Percentiles rank a stretch among this genome's conserved stretches.
Evolutionary conservation across 2,888 invertebrate species (phyloP).

Genomic region (Barypeithes pellucidus): DNA sequence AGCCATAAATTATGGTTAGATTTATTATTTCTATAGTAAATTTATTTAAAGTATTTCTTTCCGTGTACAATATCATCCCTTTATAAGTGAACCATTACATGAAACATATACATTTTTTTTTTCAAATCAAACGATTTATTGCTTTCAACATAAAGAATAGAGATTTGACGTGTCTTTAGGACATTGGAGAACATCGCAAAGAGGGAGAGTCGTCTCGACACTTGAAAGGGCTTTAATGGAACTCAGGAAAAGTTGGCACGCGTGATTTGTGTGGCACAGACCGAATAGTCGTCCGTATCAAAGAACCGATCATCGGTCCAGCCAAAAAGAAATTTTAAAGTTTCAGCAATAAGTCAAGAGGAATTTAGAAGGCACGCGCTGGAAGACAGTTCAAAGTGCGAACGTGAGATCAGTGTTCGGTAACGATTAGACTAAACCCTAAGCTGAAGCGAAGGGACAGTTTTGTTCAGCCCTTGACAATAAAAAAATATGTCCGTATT

Average conservation of each 20-base stretch:
- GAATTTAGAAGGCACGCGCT: constrained; percentile 61
- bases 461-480: constrained; percentile 16
- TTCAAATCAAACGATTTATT: constrained; percentile 2
- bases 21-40: no score
- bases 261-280: constrained; percentile 58
- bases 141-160: not conserved
- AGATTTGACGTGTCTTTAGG: constrained; percentile 5
- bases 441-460: constrained; percentile 16
- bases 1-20: no score
- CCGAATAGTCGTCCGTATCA: constrained; percentile 56
- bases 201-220: constrained; percentile 49
- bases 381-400: constrained; percentile 59
- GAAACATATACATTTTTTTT: not conserved
- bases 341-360: constrained; percentile 62
- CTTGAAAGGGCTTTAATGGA: constrained; percentile 56
- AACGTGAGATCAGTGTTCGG: constrained; percentile 54
- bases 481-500: not conserved
- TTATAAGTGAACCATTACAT: not conserved
- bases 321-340: constrained; percentile 60
- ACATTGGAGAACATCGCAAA: constrained; percentile 18
- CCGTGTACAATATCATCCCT: no score
- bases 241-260: constrained; percentile 57
- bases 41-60: no score
- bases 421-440: constrained; percentile 20
- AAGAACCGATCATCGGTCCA: constrained; percentile 56